Conservation (phyloP, 2,797 vertebrate species). For the Premnoplex brunnescens region DNA sequence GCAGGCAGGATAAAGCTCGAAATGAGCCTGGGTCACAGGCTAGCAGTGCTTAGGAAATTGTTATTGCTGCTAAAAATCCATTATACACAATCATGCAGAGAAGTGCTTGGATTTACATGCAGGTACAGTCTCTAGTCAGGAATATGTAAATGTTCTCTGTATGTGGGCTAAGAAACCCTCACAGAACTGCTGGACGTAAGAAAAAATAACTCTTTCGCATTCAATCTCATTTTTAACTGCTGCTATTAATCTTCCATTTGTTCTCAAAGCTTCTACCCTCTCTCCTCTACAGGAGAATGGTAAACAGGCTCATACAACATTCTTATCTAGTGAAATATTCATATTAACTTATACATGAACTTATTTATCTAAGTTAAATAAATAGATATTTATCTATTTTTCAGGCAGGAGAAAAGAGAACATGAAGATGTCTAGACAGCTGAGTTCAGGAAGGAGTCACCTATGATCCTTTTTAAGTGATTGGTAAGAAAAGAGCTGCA, state of each 20-base stretch:
- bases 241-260: not conserved
- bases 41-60: not conserved
- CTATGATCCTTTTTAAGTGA: not conserved
- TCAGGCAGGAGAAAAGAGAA: not conserved
- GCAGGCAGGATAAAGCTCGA: not conserved
- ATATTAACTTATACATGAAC: not conserved
- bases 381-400: not conserved
- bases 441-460: not conserved
- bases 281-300: not conserved
- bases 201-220: not conserved
- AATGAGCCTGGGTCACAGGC: not conserved
- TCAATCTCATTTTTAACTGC: not conserved
- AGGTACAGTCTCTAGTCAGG: not conserved
- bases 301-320: not conserved
- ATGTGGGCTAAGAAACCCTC: not conserved
- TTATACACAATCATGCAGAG: conserved; percentile 6
- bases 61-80: conserved; percentile 21
- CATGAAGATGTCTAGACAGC: not conserved
- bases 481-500: not conserved
- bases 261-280: not conserved
- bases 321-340: not conserved
- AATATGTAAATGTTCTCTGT: not conserved
- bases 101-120: not conserved
- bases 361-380: not conserved
- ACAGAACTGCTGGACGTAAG: not conserved